phyloP scores from a whole-genome alignment of 2,888 invertebrate species.

The Hirtodrosophila cameraria region DNA sequence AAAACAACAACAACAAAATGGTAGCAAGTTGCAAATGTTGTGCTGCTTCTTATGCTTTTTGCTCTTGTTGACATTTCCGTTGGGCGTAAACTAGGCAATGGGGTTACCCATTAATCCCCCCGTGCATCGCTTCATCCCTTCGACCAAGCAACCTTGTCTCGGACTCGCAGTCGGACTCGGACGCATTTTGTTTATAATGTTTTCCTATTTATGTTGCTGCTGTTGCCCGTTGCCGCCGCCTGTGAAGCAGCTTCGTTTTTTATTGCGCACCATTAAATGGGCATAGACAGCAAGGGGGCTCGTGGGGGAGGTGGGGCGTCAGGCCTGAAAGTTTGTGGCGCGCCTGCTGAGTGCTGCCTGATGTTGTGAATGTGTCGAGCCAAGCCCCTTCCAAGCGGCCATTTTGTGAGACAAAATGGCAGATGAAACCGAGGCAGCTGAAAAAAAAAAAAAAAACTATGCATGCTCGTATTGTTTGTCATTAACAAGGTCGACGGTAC shows the following conservation, averaged over 20 bases:
- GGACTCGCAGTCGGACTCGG: slow-evolving; percentile 34
- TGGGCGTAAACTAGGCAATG: slow-evolving; percentile 67
- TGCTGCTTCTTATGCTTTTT: slow-evolving; percentile 1
- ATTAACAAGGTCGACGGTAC: slow-evolving; percentile 70
- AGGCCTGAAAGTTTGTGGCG: slow-evolving; percentile 7
- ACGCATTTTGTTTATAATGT: slow-evolving; percentile 67
- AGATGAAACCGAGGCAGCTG: slow-evolving; percentile 53
- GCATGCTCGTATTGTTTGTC: slow-evolving; percentile 78
- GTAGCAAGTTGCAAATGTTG: slow-evolving; percentile 36
- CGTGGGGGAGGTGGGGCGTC: not conserved
- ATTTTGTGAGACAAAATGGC: slow-evolving; percentile 54
- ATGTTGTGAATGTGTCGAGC: slow-evolving; percentile 58
- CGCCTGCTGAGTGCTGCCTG: slow-evolving; percentile 40
- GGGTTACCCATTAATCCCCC: slow-evolving; percentile 46
- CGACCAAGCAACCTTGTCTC: slow-evolving; percentile 15
- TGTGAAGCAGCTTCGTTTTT: slow-evolving; percentile 56
- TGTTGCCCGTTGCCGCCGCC: slow-evolving; percentile 32
- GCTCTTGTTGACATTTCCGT: slow-evolving; percentile 65
- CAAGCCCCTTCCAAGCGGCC: slow-evolving; percentile 46
- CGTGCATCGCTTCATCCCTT: not conserved
- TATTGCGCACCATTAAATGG: slow-evolving; percentile 66
- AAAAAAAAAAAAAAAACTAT: slow-evolving; percentile 66
- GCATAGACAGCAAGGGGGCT: slow-evolving; percentile 32
- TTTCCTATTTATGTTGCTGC: slow-evolving; percentile 62
- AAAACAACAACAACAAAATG: too few species aligned